Conservation (phyloP, 1,140 invertebrate genomes). For the Cydia strobilella region DNA sequence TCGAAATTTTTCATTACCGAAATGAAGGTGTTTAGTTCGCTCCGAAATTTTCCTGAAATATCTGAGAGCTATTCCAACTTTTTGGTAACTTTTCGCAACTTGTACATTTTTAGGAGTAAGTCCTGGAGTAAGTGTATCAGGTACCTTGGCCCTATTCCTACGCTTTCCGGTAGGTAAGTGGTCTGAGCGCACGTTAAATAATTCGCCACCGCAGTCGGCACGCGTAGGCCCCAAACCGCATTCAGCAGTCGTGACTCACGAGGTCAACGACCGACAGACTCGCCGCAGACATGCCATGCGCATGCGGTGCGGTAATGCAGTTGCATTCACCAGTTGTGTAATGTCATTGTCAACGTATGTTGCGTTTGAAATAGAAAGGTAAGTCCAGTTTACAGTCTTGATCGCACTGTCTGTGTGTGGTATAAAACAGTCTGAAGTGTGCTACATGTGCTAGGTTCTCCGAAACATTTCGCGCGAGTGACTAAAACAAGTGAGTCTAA, state of each 20-base stretch:
- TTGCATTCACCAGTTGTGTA: neutral
- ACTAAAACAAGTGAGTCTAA: too few relatives aligned
- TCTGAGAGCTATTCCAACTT: too few relatives aligned
- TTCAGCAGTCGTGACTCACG: conserved; percentile 17
- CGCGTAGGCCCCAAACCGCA: conserved; percentile 15
- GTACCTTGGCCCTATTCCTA: neutral
- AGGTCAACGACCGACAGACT: conserved; percentile 16
- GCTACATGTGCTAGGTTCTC: too few relatives aligned
- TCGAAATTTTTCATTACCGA: too few relatives aligned
- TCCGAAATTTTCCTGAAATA: too few relatives aligned
- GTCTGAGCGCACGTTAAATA: neutral
- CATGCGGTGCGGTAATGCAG: neutral
- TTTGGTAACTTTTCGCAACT: too few relatives aligned
- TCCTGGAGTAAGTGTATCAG: neutral
- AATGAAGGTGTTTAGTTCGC: too few relatives aligned
- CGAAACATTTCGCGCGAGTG: too few relatives aligned
- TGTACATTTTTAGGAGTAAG: too few relatives aligned
- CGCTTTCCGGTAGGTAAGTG: neutral
- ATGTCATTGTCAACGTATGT: neutral
- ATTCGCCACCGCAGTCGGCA: neutral
- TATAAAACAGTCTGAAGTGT: neutral
- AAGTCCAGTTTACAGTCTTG: too few relatives aligned
- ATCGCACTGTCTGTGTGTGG: neutral
- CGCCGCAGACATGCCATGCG: neutral
- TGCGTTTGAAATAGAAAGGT: neutral